Base-by-base conservation (phyloP, 2,888 invertebrate genomes). In the Poecilus cupreus region DNA sequence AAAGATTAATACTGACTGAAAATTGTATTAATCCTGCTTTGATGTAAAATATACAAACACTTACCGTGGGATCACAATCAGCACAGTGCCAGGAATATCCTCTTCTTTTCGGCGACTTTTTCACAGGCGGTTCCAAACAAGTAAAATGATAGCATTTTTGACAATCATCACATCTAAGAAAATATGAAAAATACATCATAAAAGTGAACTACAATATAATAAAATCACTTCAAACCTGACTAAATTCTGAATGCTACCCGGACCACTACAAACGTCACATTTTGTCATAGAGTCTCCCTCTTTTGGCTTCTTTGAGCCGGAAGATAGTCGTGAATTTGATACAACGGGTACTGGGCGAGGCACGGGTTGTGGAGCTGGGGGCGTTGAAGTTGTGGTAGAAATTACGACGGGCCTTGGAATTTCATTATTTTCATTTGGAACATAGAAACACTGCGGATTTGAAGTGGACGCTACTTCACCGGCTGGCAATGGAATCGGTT, bases 1-100 rank as follows among this genome's bases (percentile, higher is more conserved):
- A 54, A 77, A 78, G 43, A 32, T 60, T 81, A 26, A 32, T 70
- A n/a, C 51, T 79, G n/a, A 39, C 37, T 22, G 26, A 70, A 18
- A 43, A 11, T 43, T 43, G n/a, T n/a, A 43, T n/a, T 13, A n/a
- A n/a, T 10, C 10, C 10, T 13, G 13, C 10, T n/a, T 43, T n/a
- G 11, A n/a, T 24, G 60, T 18, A 22, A 54, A 11, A 54, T 10
- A 20, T 22, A 20, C 16, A 77, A 46, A 77, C 68, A 92, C 92
- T 92, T 88, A 95, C 96, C 86, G 96, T 96, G 82, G 96, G 96
- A 91, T 97, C 97, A 91, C 98, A 98, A 88, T 97, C 96, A 74
- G 96, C 97, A 89, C 98, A 98, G 89, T 96, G 97, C 98, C 98
- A 98, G 11, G 96, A 96, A 88, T 97, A 98, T 37, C 98, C 97